Base-by-base conservation (phyloP, 2,113 vertebrate species). In the Silurus glanis region DNA sequence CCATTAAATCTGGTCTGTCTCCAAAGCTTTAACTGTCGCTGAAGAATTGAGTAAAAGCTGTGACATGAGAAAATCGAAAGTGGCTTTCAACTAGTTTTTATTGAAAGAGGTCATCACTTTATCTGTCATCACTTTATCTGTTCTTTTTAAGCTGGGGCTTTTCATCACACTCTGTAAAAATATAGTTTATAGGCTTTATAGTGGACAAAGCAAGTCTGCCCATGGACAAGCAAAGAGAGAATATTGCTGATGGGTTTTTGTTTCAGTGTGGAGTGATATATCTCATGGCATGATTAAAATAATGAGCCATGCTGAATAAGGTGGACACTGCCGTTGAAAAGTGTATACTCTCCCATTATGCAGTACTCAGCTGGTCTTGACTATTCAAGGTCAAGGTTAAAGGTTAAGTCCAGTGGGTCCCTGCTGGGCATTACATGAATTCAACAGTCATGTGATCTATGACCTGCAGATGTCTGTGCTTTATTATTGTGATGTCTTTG, bases 401-500 rank as follows among this genome's bases (percentile, higher is more conserved):
- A 88, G 91, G 91, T 89, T 91, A 91, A 87, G 62, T 83, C 80
- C 71, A 59, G 8, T 47, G 37, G 87, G 80, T 75, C 59, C 87
- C 88, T 89, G 79, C 19, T 66, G 82, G 53, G 37, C 9, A 3
- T 58, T 28, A 84, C 19, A 45, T 66, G 0, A 89, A 90, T 91
- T 92, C 84, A 91, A 49, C 87, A 89, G 91, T 90, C 90, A 64
- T 10, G 9, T 85, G 86, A 93, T 92, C 88, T 84, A 89, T 66
- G 80, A 89, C 47, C 67, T 55, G 59, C 85, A 13, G 84, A 82
- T 81, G 28, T 87, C 23, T 23, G 56, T 1, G 62, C 85, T 75
- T 58, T 84, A 9, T 62, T 83, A 64, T 71, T 23, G 6, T 56
- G 23, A n/a, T n/a, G n/a, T 14, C 59, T 47, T 78, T 86, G 4